Evolutionary conservation across 2,113 vertebrate genomes (phyloP).

Genomic region (Uria lomvia): DNA sequence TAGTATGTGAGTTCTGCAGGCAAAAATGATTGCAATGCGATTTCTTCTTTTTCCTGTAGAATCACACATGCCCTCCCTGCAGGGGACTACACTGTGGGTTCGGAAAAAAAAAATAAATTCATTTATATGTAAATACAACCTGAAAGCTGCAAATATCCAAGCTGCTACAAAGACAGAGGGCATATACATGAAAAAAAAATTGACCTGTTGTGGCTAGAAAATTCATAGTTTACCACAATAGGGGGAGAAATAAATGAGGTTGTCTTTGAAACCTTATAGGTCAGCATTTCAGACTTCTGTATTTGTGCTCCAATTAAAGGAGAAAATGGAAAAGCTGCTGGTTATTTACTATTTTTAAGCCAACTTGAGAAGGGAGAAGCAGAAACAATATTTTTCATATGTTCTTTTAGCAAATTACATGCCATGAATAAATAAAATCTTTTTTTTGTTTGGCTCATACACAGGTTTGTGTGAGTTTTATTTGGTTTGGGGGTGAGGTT

Average conservation of each 20-base stretch:
- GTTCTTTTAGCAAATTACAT: neutral
- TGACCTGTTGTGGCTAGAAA: neutral
- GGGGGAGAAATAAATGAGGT: neutral
- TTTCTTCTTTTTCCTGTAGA: neutral
- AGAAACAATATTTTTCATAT: neutral
- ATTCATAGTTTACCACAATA: constrained; percentile 10
- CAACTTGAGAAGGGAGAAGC: neutral
- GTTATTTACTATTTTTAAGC: constrained; percentile 23
- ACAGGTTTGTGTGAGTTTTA: neutral
- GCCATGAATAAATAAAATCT: neutral
- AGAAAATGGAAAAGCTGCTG: constrained; percentile 13
- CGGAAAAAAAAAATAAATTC: neutral
- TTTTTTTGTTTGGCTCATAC: neutral
- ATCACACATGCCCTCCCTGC: neutral
- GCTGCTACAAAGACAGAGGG: neutral
- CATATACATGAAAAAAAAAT: constrained; percentile 8
- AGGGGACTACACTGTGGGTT: neutral
- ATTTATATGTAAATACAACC: constrained; percentile 52
- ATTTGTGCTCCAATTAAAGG: neutral
- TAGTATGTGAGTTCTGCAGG: neutral
- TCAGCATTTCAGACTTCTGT: constrained; percentile 43
- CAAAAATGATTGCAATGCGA: neutral
- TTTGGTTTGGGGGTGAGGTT: neutral
- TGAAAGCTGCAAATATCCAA: constrained; percentile 2
- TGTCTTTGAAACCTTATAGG: neutral